phyloP scores from a whole-genome alignment of 2,888 invertebrate genomes.

The Cosmia pyralina region DNA sequence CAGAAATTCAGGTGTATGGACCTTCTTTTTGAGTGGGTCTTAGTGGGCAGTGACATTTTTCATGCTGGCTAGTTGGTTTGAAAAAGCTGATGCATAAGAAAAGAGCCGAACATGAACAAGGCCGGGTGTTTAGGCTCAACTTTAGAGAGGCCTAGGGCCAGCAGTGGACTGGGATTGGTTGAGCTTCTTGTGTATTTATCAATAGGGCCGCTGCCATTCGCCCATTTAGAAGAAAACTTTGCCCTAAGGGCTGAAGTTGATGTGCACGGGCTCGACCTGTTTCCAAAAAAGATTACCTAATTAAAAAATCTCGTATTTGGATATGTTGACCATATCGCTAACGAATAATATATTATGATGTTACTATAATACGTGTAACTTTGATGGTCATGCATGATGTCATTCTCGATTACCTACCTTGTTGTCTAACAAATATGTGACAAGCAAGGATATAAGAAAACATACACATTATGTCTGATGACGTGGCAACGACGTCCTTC shows the following conservation, averaged over 20 bases:
- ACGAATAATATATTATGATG: neutral
- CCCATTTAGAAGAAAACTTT: too few species aligned
- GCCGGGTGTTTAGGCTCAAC: neutral
- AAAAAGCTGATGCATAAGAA: neutral
- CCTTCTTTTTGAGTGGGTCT: neutral
- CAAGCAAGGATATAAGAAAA: neutral
- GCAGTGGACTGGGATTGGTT: neutral
- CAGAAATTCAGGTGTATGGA: neutral
- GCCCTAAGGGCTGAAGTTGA: neutral
- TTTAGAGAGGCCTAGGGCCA: neutral
- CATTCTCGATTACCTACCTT: conserved; percentile 6
- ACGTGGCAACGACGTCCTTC: neutral
- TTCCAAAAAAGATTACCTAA: neutral
- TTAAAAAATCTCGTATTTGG: neutral
- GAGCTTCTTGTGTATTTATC: too few species aligned
- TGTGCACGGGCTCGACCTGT: neutral
- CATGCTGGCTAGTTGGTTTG: neutral
- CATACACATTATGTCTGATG: neutral
- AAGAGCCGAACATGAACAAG: too few species aligned
- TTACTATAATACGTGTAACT: neutral
- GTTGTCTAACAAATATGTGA: neutral
- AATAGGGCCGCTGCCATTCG: neutral
- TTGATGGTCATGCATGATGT: conserved; percentile 19
- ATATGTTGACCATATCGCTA: neutral
- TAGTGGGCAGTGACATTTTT: neutral